Conservation (phyloP, 2,113 vertebrate genomes). For the Cephalopterus ornatus region DNA sequence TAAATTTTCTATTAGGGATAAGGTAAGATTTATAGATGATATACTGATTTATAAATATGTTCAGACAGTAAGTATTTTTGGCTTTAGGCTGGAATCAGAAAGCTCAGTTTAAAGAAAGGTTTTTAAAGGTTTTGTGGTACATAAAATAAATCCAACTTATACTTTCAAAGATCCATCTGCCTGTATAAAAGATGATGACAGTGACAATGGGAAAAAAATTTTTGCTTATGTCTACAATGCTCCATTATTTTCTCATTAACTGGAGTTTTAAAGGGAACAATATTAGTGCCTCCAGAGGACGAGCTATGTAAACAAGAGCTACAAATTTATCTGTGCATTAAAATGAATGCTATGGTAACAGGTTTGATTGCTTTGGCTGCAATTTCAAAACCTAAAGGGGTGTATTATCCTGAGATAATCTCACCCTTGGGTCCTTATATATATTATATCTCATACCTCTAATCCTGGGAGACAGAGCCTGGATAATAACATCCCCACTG, state of each 20-base stretch:
- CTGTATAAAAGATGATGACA: slow-evolving; percentile 54
- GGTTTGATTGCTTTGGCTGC: slow-evolving; percentile 53
- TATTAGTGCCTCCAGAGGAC: slow-evolving; percentile 56
- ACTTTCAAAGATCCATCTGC: slow-evolving; percentile 53
- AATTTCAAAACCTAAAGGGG: slow-evolving; percentile 56
- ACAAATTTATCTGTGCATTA: slow-evolving; percentile 57
- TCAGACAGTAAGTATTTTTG: slow-evolving; percentile 39
- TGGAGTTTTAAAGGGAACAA: slow-evolving; percentile 66
- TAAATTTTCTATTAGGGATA: slow-evolving; percentile 46
- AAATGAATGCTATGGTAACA: slow-evolving; percentile 66
- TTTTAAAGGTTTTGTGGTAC: slow-evolving; percentile 45
- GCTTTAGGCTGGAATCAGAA: slow-evolving; percentile 25
- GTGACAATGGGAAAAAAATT: slow-evolving; percentile 31
- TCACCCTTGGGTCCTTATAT: slow-evolving; percentile 5
- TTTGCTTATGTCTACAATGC: slow-evolving; percentile 57
- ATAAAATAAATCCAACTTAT: slow-evolving; percentile 59
- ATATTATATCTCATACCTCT: slow-evolving; percentile 46
- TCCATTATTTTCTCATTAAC: slow-evolving; percentile 70
- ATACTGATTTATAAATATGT: slow-evolving; percentile 50
- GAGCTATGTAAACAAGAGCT: slow-evolving; percentile 59
- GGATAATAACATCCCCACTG: slow-evolving; percentile 11
- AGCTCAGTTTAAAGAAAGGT: slow-evolving; percentile 33
- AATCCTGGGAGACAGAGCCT: slow-evolving; percentile 27
- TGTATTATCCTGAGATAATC: slow-evolving; percentile 56
- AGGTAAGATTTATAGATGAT: slow-evolving; percentile 33